phyloP scores from a whole-genome alignment of 2,888 invertebrate species.

The Dione juno region DNA sequence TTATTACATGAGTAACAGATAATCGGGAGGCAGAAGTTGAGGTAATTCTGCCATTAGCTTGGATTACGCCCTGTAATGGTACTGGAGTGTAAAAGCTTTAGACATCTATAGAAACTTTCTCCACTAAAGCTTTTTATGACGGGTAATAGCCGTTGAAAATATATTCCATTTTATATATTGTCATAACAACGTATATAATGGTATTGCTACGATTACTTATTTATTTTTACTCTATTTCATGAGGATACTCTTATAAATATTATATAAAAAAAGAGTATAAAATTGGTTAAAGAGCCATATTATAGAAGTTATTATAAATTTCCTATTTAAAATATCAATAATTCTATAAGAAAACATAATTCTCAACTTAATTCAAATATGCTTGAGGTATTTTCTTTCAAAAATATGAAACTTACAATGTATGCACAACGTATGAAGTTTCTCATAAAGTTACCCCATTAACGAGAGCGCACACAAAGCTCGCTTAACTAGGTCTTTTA shows the following conservation, averaged over 20 bases:
- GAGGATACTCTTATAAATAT: neutral
- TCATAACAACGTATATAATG: neutral
- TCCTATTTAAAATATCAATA: slow-evolving; percentile 9
- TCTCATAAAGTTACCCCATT: slow-evolving; percentile 27
- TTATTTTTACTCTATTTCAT: neutral
- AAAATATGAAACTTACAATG: slow-evolving; percentile 24
- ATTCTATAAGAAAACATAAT: slow-evolving; percentile 2
- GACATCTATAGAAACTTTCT: slow-evolving; percentile 34
- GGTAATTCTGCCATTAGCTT: slow-evolving; percentile 63
- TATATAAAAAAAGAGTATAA: neutral
- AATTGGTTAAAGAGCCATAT: neutral
- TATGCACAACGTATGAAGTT: slow-evolving; percentile 23
- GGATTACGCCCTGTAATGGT: slow-evolving; percentile 52
- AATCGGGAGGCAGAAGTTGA: slow-evolving; percentile 58
- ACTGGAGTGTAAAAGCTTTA: slow-evolving; percentile 19
- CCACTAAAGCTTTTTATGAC: slow-evolving; percentile 22
- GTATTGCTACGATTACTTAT: neutral
- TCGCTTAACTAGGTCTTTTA: slow-evolving; percentile 33
- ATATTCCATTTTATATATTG: slow-evolving; percentile 10
- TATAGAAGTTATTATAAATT: neutral
- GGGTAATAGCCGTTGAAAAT: neutral
- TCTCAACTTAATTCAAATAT: slow-evolving; percentile 6
- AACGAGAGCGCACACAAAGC: slow-evolving; percentile 22
- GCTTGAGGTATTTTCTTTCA: slow-evolving; percentile 21
- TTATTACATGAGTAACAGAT: slow-evolving; percentile 56